Conservation (phyloP, 2,797 vertebrate genomes). For the Sebastes iracundus region DNA sequence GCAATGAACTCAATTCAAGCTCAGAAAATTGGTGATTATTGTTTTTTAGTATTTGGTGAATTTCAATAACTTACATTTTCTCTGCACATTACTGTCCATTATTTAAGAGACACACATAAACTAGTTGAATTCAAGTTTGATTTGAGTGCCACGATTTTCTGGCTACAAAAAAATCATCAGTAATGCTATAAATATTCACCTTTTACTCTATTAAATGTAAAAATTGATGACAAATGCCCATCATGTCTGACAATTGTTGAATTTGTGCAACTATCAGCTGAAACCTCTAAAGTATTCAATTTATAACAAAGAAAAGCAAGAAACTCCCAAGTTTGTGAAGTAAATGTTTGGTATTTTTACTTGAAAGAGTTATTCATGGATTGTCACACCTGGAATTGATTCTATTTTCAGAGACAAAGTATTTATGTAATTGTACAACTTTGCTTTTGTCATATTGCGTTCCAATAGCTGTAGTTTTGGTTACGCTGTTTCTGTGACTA, state of each 20-base stretch:
- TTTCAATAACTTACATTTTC: background rate
- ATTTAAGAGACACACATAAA: background rate
- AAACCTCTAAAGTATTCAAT: background rate
- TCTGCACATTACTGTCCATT: background rate
- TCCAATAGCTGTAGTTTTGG: background rate
- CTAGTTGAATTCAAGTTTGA: background rate
- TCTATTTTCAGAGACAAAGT: background rate
- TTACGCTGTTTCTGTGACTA: background rate
- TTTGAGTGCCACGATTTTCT: background rate
- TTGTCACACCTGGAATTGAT: background rate
- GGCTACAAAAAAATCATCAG: background rate
- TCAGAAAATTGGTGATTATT: background rate
- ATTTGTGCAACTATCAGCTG: background rate
- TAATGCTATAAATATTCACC: background rate
- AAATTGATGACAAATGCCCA: background rate
- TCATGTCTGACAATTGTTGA: background rate
- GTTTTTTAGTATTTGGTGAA: accelerated
- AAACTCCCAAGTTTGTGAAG: background rate
- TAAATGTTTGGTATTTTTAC: background rate
- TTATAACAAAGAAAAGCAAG: background rate
- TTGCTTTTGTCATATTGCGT: background rate
- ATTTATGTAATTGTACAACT: background rate
- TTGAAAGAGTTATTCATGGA: background rate
- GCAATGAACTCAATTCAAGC: background rate
- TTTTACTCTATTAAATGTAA: background rate